Evolutionary conservation across 2,888 invertebrate species (phyloP), one percentile per base, ranked within the genome.

Genomic region (Scaptomyza cyrtandrae): DNA sequence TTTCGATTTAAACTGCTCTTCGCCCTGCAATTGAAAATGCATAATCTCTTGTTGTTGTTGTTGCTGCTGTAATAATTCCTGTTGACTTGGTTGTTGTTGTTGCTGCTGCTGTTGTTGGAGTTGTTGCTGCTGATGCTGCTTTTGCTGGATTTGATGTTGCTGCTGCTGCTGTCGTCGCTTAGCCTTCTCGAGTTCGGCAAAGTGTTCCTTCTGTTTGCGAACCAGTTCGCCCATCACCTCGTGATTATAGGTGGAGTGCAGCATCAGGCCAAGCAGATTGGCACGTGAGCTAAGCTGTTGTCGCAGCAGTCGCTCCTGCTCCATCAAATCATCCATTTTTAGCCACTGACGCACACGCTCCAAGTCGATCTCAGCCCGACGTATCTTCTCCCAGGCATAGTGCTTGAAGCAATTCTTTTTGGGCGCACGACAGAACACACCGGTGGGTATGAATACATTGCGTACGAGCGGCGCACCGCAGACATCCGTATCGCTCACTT

Each of bases 231-330:
- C 96, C 95, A 97, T 96, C 0, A 97, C 94, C 81, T 97, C 97
- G 90, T 98, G 98, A 92, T 98, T 98, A 90, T 98, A 98, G 0
- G 98, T 98, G 6, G 98, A 98, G 91, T 99, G 98, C n/a, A 99
- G 93, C 96, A 99, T 96, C 1, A 99, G 93, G 0, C 98, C 97
- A 13, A 99, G 93, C 0, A 99, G 97, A 0, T 98, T 98, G 45
- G 98, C 98, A 63, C 99, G 94, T 80, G 95, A 95, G 2, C 95
- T 94, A 93, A 96, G 93, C 50, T 94, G 93, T 13, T 93, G 93
- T 4, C 98, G 93, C 31, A 98, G 96, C 86, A 96, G 97, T 68
- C 98, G 93, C 92, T 99, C 98, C 90, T 98, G 97, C 86, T 99
- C 98, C 54, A 98, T 94, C 45, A 99, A 93, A 89, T 99, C 99